phyloP scores from a whole-genome alignment of 2,113 vertebrate genomes.

The Cochlearius cochlearius region DNA sequence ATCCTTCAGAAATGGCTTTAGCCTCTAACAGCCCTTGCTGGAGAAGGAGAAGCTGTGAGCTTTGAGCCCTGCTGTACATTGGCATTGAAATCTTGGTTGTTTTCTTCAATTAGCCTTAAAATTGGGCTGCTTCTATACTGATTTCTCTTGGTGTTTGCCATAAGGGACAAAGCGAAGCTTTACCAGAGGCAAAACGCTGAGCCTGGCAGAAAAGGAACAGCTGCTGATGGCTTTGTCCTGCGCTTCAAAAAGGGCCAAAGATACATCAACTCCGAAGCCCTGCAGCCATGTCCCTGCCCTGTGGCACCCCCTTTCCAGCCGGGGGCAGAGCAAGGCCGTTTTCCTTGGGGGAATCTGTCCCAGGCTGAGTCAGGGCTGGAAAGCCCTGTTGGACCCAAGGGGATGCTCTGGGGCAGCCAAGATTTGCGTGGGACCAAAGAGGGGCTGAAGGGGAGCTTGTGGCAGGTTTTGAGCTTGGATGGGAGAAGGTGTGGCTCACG shows the following conservation, averaged over 20 bases:
- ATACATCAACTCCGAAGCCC: background rate
- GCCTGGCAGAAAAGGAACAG: background rate
- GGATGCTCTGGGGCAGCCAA: background rate
- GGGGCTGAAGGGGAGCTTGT: background rate
- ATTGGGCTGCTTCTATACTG: fast-evolving
- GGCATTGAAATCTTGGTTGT: background rate
- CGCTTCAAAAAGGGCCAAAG: background rate
- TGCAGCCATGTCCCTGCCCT: background rate
- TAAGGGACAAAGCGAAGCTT: background rate
- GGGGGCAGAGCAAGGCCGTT: background rate
- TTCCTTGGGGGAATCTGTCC: background rate
- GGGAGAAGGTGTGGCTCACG: background rate
- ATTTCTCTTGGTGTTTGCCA: background rate
- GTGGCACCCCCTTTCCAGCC: fast-evolving
- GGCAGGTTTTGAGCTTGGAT: background rate
- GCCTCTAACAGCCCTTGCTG: background rate
- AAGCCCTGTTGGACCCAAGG: background rate
- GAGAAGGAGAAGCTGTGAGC: background rate
- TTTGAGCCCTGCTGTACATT: background rate
- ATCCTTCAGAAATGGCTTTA: background rate
- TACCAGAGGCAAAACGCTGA: fast-evolving
- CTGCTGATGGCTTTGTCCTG: background rate
- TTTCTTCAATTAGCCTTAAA: background rate
- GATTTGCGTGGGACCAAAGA: background rate
- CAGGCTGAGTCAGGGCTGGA: background rate